These are phyloP conservation scores for Carcina quercana DNA, from an alignment of 2,888 invertebrate species.

Conservation along the genomic window DNA sequence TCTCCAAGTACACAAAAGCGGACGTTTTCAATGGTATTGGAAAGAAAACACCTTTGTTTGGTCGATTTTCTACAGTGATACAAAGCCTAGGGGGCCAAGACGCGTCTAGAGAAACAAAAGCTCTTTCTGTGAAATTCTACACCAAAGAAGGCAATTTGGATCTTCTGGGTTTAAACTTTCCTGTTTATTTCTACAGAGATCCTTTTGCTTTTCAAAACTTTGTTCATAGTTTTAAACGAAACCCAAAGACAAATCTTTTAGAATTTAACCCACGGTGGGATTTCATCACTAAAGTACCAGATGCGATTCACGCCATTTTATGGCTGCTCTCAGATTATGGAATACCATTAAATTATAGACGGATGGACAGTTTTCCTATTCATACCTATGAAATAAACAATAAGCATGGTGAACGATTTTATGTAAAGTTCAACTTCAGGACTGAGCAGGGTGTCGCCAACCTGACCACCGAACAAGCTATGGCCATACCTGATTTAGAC, in stretches of 20 bases:
- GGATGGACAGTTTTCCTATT: conserved; percentile 93
- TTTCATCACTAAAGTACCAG: conserved; percentile 86
- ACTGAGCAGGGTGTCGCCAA: conserved; percentile 90
- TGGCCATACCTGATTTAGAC: conserved; percentile 83
- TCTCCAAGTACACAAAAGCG: conserved; percentile 82
- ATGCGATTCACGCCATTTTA: conserved; percentile 83
- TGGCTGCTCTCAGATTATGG: conserved; percentile 90
- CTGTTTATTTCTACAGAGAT: conserved; percentile 90
- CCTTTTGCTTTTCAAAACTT: conserved; percentile 88
- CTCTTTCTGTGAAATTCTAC: conserved; percentile 92
- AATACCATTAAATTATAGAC: conserved; percentile 89
- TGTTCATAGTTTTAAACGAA: conserved; percentile 92
- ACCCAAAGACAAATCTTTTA: conserved; percentile 88
- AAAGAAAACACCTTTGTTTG: conserved; percentile 82
- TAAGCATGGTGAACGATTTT: conserved; percentile 78
- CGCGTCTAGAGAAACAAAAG: conserved; percentile 87
- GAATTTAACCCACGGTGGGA: conserved; percentile 93
- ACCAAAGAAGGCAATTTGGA: conserved; percentile 93
- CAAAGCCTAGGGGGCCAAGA: conserved; percentile 90
- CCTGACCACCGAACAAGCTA: conserved; percentile 77
- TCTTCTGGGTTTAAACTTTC: conserved; percentile 88
- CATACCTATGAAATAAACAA: conserved; percentile 93
- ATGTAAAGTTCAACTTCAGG: conserved; percentile 92
- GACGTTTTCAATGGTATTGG: conserved; percentile 82
- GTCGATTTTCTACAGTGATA: conserved; percentile 84